Conservation (phyloP, 2,888 invertebrate species). For the Bimastos eiseni region DNA sequence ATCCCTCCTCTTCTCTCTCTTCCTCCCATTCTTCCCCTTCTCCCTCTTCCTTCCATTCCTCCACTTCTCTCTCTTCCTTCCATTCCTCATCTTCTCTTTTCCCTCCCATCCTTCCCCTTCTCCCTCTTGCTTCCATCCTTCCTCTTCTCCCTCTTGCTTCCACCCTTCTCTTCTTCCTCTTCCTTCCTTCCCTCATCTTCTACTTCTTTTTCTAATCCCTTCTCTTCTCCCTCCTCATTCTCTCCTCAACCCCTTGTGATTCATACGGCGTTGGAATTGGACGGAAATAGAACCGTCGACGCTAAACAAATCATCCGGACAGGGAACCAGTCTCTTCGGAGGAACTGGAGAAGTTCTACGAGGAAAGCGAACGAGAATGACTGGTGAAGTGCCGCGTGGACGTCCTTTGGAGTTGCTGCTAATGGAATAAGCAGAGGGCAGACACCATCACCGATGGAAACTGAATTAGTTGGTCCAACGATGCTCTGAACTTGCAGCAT, state of each 20-base stretch:
- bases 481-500: not conserved
- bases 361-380: not conserved
- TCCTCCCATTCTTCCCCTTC: no score
- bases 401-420: not conserved
- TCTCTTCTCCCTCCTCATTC: no score
- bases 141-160: not conserved
- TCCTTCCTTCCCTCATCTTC: not conserved
- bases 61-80: no score
- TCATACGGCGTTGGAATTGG: not conserved
- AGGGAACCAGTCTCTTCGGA: not conserved
- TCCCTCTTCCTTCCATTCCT: no score
- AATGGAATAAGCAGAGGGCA: not conserved
- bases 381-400: not conserved
- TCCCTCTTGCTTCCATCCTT: not conserved
- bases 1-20: no score
- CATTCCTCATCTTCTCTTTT: no score
- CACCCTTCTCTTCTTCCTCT: not conserved
- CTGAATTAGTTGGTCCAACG: constrained; percentile 13
- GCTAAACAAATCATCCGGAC: not conserved
- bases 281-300: not conserved
- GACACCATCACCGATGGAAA: not conserved
- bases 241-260: not conserved
- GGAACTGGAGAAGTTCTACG: not conserved
- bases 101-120: not conserved
- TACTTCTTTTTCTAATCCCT: no score